These are phyloP conservation scores for Calypte anna DNA, from an alignment of 2,113 vertebrate genomes.

Conservation along the genomic window DNA sequence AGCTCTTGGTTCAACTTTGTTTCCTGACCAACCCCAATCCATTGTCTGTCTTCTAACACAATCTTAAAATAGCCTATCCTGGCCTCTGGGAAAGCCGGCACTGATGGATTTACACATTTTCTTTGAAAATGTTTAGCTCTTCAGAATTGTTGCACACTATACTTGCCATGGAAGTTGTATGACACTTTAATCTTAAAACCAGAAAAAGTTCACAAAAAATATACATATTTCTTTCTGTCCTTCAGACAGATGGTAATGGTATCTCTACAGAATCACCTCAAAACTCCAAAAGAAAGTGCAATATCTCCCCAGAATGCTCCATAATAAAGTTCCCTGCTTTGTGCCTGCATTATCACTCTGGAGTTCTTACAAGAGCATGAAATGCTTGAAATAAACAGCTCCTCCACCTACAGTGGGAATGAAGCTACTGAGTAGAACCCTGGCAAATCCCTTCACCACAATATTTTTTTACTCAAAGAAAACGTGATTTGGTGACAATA, in stretches of 20 bases:
- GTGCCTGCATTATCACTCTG: neutral
- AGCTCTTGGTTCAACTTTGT: neutral
- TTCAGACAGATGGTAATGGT: neutral
- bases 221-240: neutral
- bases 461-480: neutral
- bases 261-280: neutral
- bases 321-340: neutral
- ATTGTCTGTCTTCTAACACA: constrained; percentile 26
- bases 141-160: neutral
- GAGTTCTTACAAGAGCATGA: neutral
- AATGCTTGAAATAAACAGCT: neutral
- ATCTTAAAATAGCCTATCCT: constrained; percentile 26
- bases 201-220: neutral
- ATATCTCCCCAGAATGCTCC: neutral
- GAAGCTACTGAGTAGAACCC: neutral
- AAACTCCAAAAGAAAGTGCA: neutral
- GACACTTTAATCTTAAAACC: neutral
- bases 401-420: neutral
- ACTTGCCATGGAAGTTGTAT: neutral
- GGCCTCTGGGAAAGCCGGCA: neutral
- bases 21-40: constrained; percentile 48
- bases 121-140: neutral
- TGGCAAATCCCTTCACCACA: neutral
- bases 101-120: neutral
- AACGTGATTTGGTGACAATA: neutral